Conservation (phyloP, 2,888 invertebrate species). For the Brassicogethes aeneus region DNA sequence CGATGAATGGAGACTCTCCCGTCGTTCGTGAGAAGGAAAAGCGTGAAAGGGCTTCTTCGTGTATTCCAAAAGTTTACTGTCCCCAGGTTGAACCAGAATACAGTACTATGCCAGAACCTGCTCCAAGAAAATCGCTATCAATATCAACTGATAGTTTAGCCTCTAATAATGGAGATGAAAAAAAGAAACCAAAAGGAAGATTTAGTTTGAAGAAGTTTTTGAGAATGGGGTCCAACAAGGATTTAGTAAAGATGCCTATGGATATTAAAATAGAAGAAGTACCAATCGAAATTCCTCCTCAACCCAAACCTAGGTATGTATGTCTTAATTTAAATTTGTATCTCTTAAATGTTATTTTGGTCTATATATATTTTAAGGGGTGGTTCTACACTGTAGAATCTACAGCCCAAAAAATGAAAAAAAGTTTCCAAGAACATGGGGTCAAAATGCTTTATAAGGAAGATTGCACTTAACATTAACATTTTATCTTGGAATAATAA, state of each 20-base stretch:
- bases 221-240: constrained; percentile 63
- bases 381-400: too few relatives aligned
- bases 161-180: constrained; percentile 35
- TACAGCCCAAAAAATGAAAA: too few relatives aligned
- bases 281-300: constrained; percentile 10
- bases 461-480: too few relatives aligned
- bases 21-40: constrained; percentile 62
- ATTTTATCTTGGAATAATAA: too few relatives aligned
- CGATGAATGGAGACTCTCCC: constrained; percentile 49
- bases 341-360: too few relatives aligned
- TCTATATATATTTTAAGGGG: too few relatives aligned
- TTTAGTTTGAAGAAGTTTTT: constrained; percentile 79
- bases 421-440: too few relatives aligned
- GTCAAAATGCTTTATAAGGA: too few relatives aligned
- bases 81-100: constrained; percentile 18
- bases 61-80: constrained; percentile 52
- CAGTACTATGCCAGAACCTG: constrained; percentile 51
- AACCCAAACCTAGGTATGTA: constrained; percentile 20
- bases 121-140: constrained; percentile 61
- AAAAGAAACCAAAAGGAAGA: constrained; percentile 63
- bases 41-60: constrained; percentile 57
- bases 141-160: constrained; percentile 66
- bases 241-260: constrained; percentile 50
- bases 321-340: background rate
- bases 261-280: constrained; percentile 28